Percentiles rank a stretch among this genome's conserved stretches.
phyloP scores from a whole-genome alignment of 2,888 invertebrate species.

The Antheraea assamensis region DNA sequence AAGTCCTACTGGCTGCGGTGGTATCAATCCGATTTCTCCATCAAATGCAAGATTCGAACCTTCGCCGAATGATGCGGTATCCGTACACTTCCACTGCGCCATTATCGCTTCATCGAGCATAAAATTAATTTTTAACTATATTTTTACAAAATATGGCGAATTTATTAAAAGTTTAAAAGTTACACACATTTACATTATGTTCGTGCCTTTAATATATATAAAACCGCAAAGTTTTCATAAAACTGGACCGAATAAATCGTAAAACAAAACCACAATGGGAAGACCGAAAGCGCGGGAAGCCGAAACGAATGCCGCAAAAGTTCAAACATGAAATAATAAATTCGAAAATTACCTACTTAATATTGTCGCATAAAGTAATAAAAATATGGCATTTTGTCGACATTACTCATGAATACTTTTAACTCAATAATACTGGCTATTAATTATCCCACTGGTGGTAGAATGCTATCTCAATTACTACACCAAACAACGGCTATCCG shows the following conservation, averaged over 20 bases:
- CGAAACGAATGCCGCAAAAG: constrained; percentile 27
- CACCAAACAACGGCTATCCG: too few relatives aligned
- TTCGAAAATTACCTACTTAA: constrained; percentile 18
- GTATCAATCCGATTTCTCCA: too few relatives aligned
- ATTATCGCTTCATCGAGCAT: too few relatives aligned
- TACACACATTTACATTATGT: neutral
- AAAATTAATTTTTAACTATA: too few relatives aligned
- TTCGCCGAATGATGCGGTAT: too few relatives aligned
- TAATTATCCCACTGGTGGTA: too few relatives aligned
- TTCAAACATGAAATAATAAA: constrained; percentile 29
- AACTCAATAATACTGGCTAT: too few relatives aligned
- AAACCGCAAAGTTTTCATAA: constrained; percentile 21
- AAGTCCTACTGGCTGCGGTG: too few relatives aligned
- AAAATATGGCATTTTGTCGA: neutral
- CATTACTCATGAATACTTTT: neutral
- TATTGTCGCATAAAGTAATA: neutral
- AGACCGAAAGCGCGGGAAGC: constrained; percentile 19
- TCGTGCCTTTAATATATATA: neutral
- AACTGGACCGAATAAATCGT: constrained; percentile 22
- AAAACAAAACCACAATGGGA: constrained; percentile 23
- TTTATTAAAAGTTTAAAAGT: neutral
- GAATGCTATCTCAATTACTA: too few relatives aligned
- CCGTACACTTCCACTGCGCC: too few relatives aligned
- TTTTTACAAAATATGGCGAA: too few relatives aligned
- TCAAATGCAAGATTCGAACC: too few relatives aligned